phyloP scores from a whole-genome alignment of 2,113 vertebrate genomes.

The Manacus vitellinus region DNA sequence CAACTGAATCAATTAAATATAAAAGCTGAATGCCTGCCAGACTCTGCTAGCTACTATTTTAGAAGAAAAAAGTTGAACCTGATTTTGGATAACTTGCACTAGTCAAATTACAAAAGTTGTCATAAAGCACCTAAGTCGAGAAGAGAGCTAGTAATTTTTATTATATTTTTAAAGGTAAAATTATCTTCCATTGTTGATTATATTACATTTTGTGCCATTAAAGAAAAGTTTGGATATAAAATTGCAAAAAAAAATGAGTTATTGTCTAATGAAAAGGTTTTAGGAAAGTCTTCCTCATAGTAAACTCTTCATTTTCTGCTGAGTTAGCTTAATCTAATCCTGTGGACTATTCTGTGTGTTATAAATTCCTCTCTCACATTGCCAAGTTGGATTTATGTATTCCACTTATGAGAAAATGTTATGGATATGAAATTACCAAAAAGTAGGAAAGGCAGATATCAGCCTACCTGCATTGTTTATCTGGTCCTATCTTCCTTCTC shows the following conservation, averaged over 20 bases:
- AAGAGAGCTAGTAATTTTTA: neutral
- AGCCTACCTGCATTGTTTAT: accelerated
- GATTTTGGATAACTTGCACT: neutral
- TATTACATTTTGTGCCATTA: neutral
- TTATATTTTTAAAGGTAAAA: neutral
- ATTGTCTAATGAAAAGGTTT: neutral
- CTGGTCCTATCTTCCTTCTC: neutral
- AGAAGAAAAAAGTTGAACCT: neutral
- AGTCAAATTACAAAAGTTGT: neutral
- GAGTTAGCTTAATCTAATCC: neutral
- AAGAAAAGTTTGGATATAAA: neutral
- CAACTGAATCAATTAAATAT: neutral
- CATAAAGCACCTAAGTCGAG: neutral
- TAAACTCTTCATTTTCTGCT: neutral
- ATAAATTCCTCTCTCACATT: neutral
- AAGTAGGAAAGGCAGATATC: neutral
- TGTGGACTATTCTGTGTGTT: neutral
- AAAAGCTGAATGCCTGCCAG: neutral
- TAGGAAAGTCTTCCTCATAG: neutral
- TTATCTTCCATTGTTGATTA: neutral
- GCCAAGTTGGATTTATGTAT: neutral
- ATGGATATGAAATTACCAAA: neutral
- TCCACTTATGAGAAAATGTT: neutral
- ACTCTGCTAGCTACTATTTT: neutral
- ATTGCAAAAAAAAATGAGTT: neutral